Evolutionary conservation across 2,888 invertebrate genomes (phyloP).

Genomic region (Pterostichus madidus): DNA sequence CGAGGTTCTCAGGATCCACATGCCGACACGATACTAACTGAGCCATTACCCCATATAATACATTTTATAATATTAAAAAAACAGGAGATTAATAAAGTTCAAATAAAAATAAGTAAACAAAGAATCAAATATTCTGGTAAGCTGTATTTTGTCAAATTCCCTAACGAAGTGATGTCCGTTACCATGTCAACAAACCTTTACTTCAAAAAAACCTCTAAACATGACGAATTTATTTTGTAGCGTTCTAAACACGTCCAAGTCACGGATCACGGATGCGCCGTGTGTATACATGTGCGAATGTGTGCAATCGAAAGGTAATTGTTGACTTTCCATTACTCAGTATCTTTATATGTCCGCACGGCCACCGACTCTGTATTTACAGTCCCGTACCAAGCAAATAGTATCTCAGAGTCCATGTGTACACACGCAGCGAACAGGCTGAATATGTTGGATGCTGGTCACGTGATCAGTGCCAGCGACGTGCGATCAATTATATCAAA

Average conservation of each 20-base stretch:
- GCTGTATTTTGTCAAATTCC: too few species aligned
- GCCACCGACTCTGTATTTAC: constrained; percentile 39
- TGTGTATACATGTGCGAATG: constrained; percentile 29
- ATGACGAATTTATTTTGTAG: neutral
- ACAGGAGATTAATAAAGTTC: too few species aligned
- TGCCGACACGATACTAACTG: too few species aligned
- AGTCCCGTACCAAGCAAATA: constrained; percentile 52
- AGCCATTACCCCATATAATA: too few species aligned
- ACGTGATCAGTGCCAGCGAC: constrained; percentile 1
- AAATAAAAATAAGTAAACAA: too few species aligned
- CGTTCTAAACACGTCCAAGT: constrained; percentile 3
- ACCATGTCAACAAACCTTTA: too few species aligned
- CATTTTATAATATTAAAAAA: too few species aligned
- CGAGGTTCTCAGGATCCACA: too few species aligned
- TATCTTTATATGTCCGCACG: constrained; percentile 25
- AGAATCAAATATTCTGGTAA: too few species aligned
- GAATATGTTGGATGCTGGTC: constrained; percentile 26
- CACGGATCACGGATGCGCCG: neutral
- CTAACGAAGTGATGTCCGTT: too few species aligned
- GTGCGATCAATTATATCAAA: too few species aligned
- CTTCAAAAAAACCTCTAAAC: neutral
- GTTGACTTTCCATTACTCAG: constrained; percentile 53
- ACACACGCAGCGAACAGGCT: constrained; percentile 12
- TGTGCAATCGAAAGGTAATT: constrained; percentile 43
- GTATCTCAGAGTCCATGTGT: constrained; percentile 30